Conservation (phyloP, 2,113 vertebrate species). For the Hymenochirus boettgeri region DNA sequence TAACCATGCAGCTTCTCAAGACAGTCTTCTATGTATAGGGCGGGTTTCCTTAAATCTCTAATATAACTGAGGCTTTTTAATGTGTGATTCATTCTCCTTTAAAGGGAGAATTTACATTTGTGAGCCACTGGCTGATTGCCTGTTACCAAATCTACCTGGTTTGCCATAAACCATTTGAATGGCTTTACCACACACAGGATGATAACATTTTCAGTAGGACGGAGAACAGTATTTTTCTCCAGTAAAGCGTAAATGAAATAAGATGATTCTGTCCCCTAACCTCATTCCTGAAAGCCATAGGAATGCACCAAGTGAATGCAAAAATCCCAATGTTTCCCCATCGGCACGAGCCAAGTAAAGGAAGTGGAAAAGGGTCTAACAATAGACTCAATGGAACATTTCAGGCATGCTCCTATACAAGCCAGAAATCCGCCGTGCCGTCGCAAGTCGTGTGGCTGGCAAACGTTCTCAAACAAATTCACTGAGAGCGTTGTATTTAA, state of each 20-base stretch:
- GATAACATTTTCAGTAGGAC: neutral
- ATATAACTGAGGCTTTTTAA: too few species aligned
- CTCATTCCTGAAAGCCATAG: conserved; percentile 17
- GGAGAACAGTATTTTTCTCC: neutral
- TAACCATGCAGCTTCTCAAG: too few species aligned
- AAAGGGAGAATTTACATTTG: too few species aligned
- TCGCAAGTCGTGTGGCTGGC: conserved; percentile 40
- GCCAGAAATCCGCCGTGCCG: conserved; percentile 38
- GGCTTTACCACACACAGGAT: too few species aligned
- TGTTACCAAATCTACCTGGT: too few species aligned
- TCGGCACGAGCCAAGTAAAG: neutral
- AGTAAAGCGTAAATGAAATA: conserved; percentile 5
- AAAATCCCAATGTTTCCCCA: conserved; percentile 18
- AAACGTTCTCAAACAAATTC: conserved; percentile 38
- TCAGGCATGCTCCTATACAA: conserved; percentile 39
- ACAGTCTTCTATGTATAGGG: too few species aligned
- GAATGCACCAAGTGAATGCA: conserved; percentile 11
- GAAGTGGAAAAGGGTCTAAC: conserved; percentile 38
- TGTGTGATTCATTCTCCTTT: too few species aligned
- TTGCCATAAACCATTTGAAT: too few species aligned
- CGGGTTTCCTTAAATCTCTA: too few species aligned
- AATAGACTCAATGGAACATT: conserved; percentile 40
- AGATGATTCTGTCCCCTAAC: conserved; percentile 4
- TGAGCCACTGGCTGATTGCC: too few species aligned
- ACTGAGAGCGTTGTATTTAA: conserved; percentile 34